Conservation (phyloP, 2,888 invertebrate species). For the Cheilosia vulpina region DNA sequence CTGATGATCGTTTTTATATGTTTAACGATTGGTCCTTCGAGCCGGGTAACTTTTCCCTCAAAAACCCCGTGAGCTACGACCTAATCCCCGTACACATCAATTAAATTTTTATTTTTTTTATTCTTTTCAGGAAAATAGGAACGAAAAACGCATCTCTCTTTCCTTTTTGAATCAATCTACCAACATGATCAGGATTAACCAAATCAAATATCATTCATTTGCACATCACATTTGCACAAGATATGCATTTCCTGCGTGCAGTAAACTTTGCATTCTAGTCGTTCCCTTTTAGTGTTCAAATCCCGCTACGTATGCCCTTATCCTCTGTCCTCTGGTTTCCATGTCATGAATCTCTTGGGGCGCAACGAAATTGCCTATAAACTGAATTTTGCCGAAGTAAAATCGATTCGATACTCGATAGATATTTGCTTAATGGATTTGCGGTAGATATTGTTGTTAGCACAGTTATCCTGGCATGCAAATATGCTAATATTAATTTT, state of each 20-base stretch:
- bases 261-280: constrained; percentile 27
- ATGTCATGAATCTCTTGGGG: not conserved
- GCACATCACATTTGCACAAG: constrained; percentile 15
- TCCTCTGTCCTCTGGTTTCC: not conserved
- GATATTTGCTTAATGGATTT: constrained; percentile 60
- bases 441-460: constrained; percentile 28
- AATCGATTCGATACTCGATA: constrained; percentile 40
- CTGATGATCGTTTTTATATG: no score
- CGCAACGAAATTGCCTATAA: constrained; percentile 56
- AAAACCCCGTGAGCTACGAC: no score
- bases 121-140: not conserved
- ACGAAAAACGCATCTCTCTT: not conserved
- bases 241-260: constrained; percentile 34
- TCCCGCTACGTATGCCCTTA: not conserved
- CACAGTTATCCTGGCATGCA: constrained; percentile 10
- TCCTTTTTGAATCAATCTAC: constrained; percentile 25
- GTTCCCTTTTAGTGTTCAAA: not conserved
- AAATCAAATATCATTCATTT: constrained; percentile 30
- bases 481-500: constrained; percentile 9
- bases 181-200: constrained; percentile 39
- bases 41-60: no score
- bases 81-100: no score
- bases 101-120: no score
- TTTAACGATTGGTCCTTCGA: no score
- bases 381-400: constrained; percentile 44